A percentile compares a stretch with the other conserved stretches of the same genome.
These are phyloP conservation scores for Norana najaformis DNA, from an alignment of 2,888 invertebrate genomes.

Conservation along the genomic window DNA sequence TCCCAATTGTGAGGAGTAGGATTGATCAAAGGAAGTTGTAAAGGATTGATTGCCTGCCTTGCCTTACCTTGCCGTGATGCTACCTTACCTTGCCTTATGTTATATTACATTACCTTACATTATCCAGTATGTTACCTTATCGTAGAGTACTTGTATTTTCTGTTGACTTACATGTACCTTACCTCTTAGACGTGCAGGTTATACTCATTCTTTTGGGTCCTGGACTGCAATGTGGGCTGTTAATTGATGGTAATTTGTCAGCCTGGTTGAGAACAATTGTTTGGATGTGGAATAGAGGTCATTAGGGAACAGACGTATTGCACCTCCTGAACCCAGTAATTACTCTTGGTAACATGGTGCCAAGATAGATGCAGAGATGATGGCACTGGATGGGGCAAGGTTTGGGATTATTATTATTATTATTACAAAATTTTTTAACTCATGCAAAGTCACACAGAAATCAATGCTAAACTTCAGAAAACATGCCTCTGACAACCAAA, in stretches of 20 bases:
- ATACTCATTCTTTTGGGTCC: not conserved
- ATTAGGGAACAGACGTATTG: not conserved
- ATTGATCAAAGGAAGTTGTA: too few species aligned
- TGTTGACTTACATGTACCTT: too few species aligned
- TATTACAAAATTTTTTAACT: too few species aligned
- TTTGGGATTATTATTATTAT: constrained; percentile 1
- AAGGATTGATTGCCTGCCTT: not conserved
- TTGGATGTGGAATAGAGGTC: not conserved
- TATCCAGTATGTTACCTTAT: too few species aligned
- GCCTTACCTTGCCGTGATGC: not conserved
- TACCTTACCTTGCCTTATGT: not conserved
- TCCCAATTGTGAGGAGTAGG: too few species aligned
- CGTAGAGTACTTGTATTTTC: too few species aligned
- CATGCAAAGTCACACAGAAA: too few species aligned
- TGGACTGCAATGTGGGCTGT: not conserved
- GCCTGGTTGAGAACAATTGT: not conserved
- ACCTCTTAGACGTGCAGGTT: not conserved
- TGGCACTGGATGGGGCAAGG: not conserved
- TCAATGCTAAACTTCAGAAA: too few species aligned
- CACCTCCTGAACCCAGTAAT: not conserved
- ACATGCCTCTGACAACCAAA: too few species aligned
- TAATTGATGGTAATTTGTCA: not conserved
- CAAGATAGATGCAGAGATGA: not conserved
- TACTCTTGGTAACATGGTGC: not conserved
- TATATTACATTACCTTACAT: not conserved